Percentiles rank a stretch among this genome's conserved stretches.
phyloP scores from a whole-genome alignment of 2,113 vertebrate species.

The Spilogale gracilis region DNA sequence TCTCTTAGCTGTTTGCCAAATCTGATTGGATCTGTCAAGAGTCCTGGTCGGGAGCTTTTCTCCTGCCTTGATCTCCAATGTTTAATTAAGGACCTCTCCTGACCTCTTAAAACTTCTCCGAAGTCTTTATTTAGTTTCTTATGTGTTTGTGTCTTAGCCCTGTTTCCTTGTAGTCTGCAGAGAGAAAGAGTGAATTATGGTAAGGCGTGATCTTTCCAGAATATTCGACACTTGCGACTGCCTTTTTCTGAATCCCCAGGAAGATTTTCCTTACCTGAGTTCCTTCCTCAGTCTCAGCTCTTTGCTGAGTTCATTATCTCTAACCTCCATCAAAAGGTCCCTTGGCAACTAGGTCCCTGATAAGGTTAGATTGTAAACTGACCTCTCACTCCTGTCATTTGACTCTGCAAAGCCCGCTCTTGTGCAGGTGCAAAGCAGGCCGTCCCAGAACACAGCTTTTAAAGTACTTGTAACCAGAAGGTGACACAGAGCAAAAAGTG shows the following conservation, averaged over 20 bases:
- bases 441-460: background rate
- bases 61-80: background rate
- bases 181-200: background rate
- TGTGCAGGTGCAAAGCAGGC: slow-evolving; percentile 27
- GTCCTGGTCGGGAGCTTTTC: background rate
- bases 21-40: background rate
- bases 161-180: background rate
- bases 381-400: background rate
- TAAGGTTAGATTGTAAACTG: slow-evolving; percentile 17
- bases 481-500: background rate
- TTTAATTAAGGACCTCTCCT: background rate
- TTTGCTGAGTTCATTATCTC: slow-evolving; percentile 38
- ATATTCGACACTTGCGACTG: background rate
- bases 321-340: slow-evolving; percentile 1
- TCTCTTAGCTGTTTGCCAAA: background rate
- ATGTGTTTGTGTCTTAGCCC: background rate
- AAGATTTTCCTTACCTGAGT: slow-evolving; percentile 24
- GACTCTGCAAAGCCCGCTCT: slow-evolving; percentile 20
- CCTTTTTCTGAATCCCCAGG: slow-evolving; percentile 48
- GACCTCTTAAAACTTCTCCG: background rate
- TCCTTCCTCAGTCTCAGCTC: slow-evolving; percentile 24
- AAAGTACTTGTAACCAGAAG: slow-evolving; percentile 26
- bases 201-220: background rate
- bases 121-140: background rate
- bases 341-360: background rate